Conservation (phyloP, 2,888 invertebrate species). For the Scelioninae gen. 2 region DNA sequence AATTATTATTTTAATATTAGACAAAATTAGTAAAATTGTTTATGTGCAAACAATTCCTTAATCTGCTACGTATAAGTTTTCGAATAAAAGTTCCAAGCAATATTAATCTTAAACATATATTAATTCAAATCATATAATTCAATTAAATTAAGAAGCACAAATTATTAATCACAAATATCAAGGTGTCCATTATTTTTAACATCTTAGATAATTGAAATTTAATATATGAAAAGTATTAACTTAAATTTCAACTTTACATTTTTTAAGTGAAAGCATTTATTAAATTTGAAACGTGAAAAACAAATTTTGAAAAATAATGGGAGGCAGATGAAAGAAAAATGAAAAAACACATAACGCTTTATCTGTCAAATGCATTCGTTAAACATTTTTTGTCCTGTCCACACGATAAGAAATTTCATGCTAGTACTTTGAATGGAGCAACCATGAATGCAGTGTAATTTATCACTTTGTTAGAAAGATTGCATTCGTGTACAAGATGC, state of each 20-base stretch:
- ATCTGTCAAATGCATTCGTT: slow-evolving; percentile 15
- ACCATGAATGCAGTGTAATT: slow-evolving; percentile 31
- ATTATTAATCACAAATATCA: too few species aligned
- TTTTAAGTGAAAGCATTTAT: neutral
- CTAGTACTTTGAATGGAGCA: slow-evolving; percentile 17
- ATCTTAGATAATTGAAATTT: too few species aligned
- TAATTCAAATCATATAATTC: too few species aligned
- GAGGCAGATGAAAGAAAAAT: neutral
- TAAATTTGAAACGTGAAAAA: neutral
- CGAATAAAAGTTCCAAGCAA: too few species aligned
- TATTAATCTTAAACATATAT: too few species aligned
- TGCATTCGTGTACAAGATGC: slow-evolving; percentile 25
- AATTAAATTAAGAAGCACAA: too few species aligned
- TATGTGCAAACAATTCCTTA: too few species aligned
- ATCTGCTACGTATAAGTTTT: too few species aligned
- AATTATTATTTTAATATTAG: too few species aligned
- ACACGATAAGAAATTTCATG: slow-evolving; percentile 27
- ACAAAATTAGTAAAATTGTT: too few species aligned
- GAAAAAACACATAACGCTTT: slow-evolving; percentile 1
- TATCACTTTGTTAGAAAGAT: slow-evolving; percentile 38
- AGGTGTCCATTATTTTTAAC: too few species aligned
- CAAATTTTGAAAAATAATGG: neutral
- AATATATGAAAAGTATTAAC: too few species aligned
- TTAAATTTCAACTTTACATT: neutral
- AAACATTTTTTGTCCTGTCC: slow-evolving; percentile 17